These are phyloP conservation scores for Petromus typicus DNA, from an alignment of 2,113 vertebrate genomes.

Conservation along the genomic window DNA sequence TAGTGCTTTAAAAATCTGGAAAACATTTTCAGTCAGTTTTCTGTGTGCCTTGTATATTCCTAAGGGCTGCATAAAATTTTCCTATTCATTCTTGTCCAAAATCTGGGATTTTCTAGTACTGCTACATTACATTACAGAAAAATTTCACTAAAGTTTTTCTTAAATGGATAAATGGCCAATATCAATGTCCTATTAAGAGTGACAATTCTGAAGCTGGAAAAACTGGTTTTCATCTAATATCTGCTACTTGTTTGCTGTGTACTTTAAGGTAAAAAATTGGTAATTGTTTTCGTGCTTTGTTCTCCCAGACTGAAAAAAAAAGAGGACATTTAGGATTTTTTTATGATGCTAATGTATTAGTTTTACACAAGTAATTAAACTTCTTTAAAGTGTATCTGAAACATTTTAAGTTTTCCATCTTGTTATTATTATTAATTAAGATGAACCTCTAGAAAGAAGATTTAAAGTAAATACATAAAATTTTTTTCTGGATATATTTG, in stretches of 20 bases:
- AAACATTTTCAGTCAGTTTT: neutral
- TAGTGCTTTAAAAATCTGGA: neutral
- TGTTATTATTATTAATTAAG: neutral
- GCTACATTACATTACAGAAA: neutral
- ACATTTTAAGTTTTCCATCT: neutral
- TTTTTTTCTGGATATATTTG: neutral
- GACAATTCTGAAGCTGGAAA: neutral
- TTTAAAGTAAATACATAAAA: neutral
- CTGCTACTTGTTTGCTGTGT: neutral
- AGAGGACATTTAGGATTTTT: neutral
- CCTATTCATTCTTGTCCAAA: neutral
- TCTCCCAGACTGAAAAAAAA: neutral
- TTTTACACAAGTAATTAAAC: neutral
- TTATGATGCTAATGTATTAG: neutral
- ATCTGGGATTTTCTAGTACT: neutral
- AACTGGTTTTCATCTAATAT: neutral
- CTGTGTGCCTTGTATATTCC: neutral
- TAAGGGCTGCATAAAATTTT: too few species aligned
- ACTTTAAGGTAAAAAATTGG: neutral
- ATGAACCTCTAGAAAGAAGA: neutral
- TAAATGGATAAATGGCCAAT: neutral
- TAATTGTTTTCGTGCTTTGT: neutral
- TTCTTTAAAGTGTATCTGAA: neutral
- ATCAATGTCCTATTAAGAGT: neutral
- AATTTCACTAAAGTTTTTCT: neutral